These are phyloP conservation scores for Ophion costatus DNA, from an alignment of 2,888 invertebrate genomes.

Conservation along the genomic window DNA sequence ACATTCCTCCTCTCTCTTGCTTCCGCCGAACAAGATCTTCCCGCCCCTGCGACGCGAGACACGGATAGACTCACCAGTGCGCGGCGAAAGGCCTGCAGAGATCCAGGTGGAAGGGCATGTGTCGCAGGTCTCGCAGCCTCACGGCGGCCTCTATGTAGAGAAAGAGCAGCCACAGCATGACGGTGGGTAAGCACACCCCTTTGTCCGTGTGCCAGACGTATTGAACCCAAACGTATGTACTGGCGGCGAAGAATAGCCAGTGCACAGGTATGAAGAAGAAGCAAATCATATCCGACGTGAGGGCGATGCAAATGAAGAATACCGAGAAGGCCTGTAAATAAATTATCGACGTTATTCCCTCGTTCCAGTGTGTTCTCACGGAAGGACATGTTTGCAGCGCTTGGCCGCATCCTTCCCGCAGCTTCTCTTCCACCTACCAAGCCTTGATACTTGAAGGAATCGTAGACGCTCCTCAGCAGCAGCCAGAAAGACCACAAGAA, in stretches of 20 bases:
- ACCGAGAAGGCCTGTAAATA: slow-evolving; percentile 95
- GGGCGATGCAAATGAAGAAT: slow-evolving; percentile 98
- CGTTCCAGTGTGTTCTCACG: background rate
- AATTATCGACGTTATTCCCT: slow-evolving; percentile 5
- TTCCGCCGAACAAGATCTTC: background rate
- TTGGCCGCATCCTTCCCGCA: slow-evolving; percentile 17
- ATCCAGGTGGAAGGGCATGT: slow-evolving; percentile 94
- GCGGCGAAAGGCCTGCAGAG: slow-evolving; percentile 98
- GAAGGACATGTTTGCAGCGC: background rate
- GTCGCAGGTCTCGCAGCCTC: slow-evolving; percentile 92
- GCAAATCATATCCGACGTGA: slow-evolving; percentile 99
- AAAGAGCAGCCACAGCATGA: slow-evolving; percentile 96
- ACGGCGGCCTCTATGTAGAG: slow-evolving; percentile 97
- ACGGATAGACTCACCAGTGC: slow-evolving; percentile 90
- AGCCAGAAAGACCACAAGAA: slow-evolving; percentile 99
- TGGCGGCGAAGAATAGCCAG: slow-evolving; percentile 98
- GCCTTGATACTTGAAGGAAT: slow-evolving; percentile 99
- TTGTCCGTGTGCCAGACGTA: slow-evolving; percentile 99
- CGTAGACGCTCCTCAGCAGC: slow-evolving; percentile 96
- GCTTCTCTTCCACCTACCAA: slow-evolving; percentile 88
- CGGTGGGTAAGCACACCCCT: slow-evolving; percentile 97
- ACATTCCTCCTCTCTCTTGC: too few species aligned
- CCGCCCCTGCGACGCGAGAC: background rate
- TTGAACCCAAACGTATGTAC: slow-evolving; percentile 99
- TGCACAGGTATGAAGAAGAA: slow-evolving; percentile 99